Evolutionary conservation across 1,140 invertebrate species (phyloP).

Genomic region (Drosophila albomicans): DNA sequence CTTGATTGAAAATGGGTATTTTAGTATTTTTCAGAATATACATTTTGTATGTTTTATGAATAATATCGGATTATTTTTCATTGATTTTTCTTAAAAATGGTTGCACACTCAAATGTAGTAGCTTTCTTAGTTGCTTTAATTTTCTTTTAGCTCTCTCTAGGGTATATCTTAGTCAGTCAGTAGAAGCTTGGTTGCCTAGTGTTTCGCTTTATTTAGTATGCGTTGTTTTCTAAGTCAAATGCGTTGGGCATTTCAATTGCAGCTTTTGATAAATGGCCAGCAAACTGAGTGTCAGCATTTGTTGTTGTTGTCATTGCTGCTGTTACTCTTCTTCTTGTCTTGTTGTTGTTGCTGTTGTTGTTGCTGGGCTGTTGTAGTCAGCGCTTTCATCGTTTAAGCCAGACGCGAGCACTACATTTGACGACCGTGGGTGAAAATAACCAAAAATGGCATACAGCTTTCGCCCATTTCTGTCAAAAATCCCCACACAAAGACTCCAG

Average conservation of each 20-base stretch:
- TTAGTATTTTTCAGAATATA: too few species aligned
- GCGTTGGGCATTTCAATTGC: slow-evolving; percentile 75
- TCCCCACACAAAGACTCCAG: slow-evolving; percentile 18
- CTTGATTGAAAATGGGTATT: too few species aligned
- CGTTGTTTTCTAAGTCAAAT: slow-evolving; percentile 71
- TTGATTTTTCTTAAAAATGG: too few species aligned
- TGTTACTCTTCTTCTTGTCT: background rate
- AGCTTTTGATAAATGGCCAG: slow-evolving; percentile 77
- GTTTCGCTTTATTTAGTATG: slow-evolving; percentile 43
- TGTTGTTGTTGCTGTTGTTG: slow-evolving; percentile 2
- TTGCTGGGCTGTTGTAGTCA: slow-evolving; percentile 13
- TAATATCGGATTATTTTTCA: too few species aligned
- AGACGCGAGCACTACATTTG: slow-evolving; percentile 59
- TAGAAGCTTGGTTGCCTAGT: background rate
- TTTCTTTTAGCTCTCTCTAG: background rate
- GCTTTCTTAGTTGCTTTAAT: too few species aligned
- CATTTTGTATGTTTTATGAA: too few species aligned
- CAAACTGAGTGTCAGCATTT: slow-evolving; percentile 46
- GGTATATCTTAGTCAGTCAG: slow-evolving; percentile 16
- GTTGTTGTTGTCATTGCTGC: slow-evolving; percentile 9
- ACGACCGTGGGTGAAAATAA: slow-evolving; percentile 74
- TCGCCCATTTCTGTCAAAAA: slow-evolving; percentile 72
- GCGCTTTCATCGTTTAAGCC: slow-evolving; percentile 66
- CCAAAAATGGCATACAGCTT: slow-evolving; percentile 76
- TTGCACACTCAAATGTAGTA: too few species aligned